Evolutionary conservation across 2,888 invertebrate genomes (phyloP).

Genomic region (Euplagia quadripunctaria): DNA sequence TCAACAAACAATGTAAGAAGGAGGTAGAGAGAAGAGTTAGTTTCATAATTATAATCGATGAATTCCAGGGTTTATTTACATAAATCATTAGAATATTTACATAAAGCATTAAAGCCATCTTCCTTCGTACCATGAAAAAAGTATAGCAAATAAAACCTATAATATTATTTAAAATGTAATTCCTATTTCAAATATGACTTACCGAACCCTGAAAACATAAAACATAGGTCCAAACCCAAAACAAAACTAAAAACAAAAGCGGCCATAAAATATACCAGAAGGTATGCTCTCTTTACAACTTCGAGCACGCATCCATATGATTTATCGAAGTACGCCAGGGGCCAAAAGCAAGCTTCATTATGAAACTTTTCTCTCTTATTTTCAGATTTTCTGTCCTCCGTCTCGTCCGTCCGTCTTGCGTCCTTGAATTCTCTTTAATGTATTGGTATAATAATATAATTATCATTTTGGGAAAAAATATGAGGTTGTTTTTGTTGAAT

Average conservation of each 20-base stretch:
- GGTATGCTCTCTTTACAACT: constrained; percentile 28
- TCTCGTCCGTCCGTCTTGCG: neutral
- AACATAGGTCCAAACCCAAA: constrained; percentile 11
- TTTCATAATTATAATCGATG: too few relatives aligned
- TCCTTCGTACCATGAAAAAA: too few relatives aligned
- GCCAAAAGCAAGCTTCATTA: constrained; percentile 15
- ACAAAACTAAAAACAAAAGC: constrained; percentile 31
- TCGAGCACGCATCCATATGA: constrained; percentile 21
- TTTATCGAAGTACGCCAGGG: constrained; percentile 18
- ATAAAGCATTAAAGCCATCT: too few relatives aligned
- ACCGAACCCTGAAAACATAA: constrained; percentile 11
- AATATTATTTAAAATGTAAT: neutral
- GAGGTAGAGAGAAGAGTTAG: too few relatives aligned
- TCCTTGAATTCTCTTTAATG: constrained; percentile 20
- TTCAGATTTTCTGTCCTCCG: neutral
- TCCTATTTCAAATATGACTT: neutral
- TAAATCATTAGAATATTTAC: too few relatives aligned
- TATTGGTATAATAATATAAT: constrained; percentile 20
- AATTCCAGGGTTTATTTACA: too few relatives aligned
- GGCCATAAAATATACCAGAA: constrained; percentile 21
- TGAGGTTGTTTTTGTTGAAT: constrained; percentile 20
- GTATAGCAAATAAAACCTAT: too few relatives aligned
- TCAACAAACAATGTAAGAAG: too few relatives aligned
- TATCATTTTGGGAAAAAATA: constrained; percentile 20
- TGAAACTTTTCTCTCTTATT: constrained; percentile 15